These are phyloP conservation scores for Villa cingulata DNA, from an alignment of 2,888 invertebrate genomes.

Conservation along the genomic window DNA sequence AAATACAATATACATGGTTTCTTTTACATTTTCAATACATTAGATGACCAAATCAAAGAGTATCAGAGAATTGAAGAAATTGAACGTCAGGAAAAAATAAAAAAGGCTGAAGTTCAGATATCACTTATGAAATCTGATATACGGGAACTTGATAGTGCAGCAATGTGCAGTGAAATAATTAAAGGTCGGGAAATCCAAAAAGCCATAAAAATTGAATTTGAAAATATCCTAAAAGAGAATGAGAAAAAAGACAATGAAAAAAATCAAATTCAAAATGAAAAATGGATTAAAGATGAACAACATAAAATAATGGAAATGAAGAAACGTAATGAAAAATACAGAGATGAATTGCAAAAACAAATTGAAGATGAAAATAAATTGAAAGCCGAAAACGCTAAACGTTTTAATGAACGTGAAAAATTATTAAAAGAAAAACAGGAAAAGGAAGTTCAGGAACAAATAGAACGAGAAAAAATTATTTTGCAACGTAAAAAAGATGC, in stretches of 20 bases:
- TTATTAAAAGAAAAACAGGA: conserved; percentile 21
- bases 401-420: conserved; percentile 18
- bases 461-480: conserved; percentile 27
- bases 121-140: conserved; percentile 29
- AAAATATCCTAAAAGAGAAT: conserved; percentile 19
- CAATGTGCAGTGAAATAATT: conserved; percentile 29
- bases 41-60: conserved; percentile 3
- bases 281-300: conserved; percentile 30
- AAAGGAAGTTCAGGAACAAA: conserved; percentile 26
- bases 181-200: conserved; percentile 27
- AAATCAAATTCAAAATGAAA: conserved; percentile 28
- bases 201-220: conserved; percentile 24
- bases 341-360: conserved; percentile 22
- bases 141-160: conserved; percentile 29
- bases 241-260: conserved; percentile 27
- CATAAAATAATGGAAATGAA: conserved; percentile 23
- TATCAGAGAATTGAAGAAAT: conserved; percentile 22
- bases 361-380: conserved; percentile 24
- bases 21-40: neutral
- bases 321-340: conserved; percentile 22
- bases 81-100: conserved; percentile 22
- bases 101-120: conserved; percentile 26
- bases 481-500: conserved; percentile 21
- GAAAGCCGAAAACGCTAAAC: conserved; percentile 17
- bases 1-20: no score